phyloP scores from a whole-genome alignment of 1,140 invertebrate genomes.

The Brachionus rotundiformis region DNA sequence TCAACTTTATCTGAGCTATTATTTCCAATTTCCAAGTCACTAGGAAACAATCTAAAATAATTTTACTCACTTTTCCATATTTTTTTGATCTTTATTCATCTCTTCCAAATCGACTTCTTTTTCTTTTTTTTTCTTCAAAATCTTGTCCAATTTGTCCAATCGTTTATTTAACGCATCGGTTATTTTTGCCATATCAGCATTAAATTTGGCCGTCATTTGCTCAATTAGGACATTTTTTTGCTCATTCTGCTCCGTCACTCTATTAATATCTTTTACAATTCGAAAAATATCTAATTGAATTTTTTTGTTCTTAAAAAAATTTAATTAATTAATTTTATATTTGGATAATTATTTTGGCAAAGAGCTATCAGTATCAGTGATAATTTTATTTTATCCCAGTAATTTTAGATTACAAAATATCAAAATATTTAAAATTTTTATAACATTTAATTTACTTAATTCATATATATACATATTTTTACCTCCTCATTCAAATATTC shows the following conservation, averaged over 20 bases:
- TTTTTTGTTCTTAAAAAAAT: slow-evolving; percentile 27
- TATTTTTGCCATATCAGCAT: slow-evolving; percentile 21
- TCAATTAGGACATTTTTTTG: neutral
- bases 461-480: no score
- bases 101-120: slow-evolving; percentile 51
- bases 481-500: slow-evolving; percentile 5
- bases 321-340: no score
- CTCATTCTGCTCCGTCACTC: neutral
- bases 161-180: slow-evolving; percentile 36
- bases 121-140: slow-evolving; percentile 39
- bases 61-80: slow-evolving; percentile 42
- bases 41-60: neutral
- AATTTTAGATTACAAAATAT: no score
- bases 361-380: no score
- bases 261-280: slow-evolving; percentile 3
- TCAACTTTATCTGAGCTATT: no score
- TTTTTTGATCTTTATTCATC: neutral
- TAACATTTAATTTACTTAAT: no score
- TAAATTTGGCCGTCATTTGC: slow-evolving; percentile 14
- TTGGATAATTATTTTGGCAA: no score
- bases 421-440: no score
- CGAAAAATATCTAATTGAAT: slow-evolving; percentile 9
- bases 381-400: no score
- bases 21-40: no score
- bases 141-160: slow-evolving; percentile 51